A percentile compares a stretch with the other conserved stretches of the same genome.
phyloP scores from a whole-genome alignment of 2,888 invertebrate genomes.

The Prosapia bicincta region DNA sequence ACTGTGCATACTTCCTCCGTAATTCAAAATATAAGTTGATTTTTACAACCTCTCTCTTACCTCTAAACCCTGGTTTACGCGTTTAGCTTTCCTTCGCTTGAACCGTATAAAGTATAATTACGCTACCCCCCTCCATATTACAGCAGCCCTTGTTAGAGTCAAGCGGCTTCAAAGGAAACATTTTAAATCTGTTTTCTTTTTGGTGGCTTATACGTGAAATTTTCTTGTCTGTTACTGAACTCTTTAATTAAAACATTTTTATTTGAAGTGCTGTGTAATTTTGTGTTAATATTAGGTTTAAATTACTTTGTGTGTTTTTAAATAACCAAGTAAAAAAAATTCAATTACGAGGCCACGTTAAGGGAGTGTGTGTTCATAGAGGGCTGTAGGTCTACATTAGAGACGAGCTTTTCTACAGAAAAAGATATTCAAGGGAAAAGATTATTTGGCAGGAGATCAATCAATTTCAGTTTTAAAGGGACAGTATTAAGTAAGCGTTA shows the following conservation, averaged over 20 bases:
- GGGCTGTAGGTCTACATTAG: too few relatives aligned
- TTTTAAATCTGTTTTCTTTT: neutral
- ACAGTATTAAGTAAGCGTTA: too few relatives aligned
- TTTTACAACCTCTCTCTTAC: neutral
- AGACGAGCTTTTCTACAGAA: too few relatives aligned
- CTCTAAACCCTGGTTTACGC: neutral
- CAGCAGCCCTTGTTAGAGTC: neutral
- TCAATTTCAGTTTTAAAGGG: too few relatives aligned
- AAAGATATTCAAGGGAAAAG: too few relatives aligned
- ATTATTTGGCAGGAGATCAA: too few relatives aligned
- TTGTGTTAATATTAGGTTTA: neutral
- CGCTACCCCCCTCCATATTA: neutral
- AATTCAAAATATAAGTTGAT: neutral
- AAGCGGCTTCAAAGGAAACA: neutral
- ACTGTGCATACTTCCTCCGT: neutral
- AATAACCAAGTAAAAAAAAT: neutral
- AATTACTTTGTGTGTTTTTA: neutral
- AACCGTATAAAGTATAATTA: neutral
- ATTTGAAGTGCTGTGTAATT: neutral
- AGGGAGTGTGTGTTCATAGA: too few relatives aligned
- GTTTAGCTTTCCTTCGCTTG: neutral
- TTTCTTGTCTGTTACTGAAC: neutral
- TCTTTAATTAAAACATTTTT: neutral
- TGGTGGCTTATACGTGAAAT: neutral
- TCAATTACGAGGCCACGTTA: too few relatives aligned